Evolutionary conservation across 2,797 vertebrate species (phyloP), one percentile per base, ranked within the genome.

Genomic region (Sebastes taczanowskii): DNA sequence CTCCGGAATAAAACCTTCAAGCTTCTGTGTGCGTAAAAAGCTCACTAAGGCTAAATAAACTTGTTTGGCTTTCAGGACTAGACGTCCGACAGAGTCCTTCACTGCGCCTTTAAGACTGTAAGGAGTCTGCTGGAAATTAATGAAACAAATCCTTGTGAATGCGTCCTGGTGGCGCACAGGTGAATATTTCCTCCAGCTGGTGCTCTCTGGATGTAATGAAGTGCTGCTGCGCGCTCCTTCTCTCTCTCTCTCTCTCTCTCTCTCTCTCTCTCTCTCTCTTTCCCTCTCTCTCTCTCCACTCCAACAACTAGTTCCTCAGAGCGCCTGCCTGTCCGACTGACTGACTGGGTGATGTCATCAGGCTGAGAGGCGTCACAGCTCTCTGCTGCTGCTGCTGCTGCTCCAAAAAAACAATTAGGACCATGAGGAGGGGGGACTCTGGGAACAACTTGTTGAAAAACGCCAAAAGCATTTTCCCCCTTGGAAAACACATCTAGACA

Each of bases 271-370:
- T 63, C 66, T 55, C 74, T 55, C 13, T 52, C 46, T 52, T 7
- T 32, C 30, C 7, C 35, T 14, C 25, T 27, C 35, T n/a, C 60
- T 58, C 74, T 66, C 13, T 52, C 20, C n/a, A 60, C 82, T 87
- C 77, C 80, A 38, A 71, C 69, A 87, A 93, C 88, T 91, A 89
- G 74, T 91, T 80, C 80, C 62, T 74, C 23, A 2, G 63, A 66
- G 83, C 81, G 81, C 80, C 61, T 76, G 53, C 3, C 77, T 34
- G 83, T 86, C 80, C 71, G 62, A 72, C 61, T 52, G 81, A 81
- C 72, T 86, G 88, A 46, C 81, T 82, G 78, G 68, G 81, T 94
- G 94, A 95, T 89, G 94, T 93, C 94, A 94, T 90, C 90, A 84
- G 75, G n/a, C 67, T 25, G 62, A 70, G 78, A 85, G 77, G 83